Conservation (phyloP, 2,113 vertebrate genomes). For the Oceanites oceanicus region DNA sequence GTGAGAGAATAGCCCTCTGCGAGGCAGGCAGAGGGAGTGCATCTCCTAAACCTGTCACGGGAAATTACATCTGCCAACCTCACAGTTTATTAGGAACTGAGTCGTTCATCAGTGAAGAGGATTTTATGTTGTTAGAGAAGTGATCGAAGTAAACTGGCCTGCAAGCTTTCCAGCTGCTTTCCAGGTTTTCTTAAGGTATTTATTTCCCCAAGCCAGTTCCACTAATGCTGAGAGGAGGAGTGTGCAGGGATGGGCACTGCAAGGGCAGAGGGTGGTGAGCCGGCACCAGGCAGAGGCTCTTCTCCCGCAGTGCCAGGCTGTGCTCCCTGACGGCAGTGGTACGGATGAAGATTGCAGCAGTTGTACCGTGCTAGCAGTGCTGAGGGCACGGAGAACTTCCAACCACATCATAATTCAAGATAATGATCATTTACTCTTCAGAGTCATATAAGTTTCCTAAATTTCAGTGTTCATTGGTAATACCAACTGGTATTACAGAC, state of each 20-base stretch:
- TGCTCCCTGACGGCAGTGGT: accelerated
- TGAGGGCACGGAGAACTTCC: neutral
- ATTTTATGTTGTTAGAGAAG: neutral
- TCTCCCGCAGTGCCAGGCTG: neutral
- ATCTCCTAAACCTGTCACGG: accelerated
- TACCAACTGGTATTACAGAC: neutral
- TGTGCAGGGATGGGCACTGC: neutral
- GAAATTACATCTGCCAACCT: neutral
- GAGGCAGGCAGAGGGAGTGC: neutral
- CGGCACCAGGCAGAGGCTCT: neutral
- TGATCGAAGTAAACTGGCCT: neutral
- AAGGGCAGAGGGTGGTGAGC: neutral
- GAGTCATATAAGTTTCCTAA: neutral
- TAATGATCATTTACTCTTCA: neutral
- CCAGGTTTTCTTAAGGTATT: neutral
- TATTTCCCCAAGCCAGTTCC: neutral
- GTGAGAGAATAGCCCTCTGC: neutral
- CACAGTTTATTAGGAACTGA: neutral
- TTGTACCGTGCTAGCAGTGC: neutral
- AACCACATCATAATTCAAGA: neutral
- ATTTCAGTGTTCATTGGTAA: neutral
- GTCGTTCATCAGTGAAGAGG: neutral
- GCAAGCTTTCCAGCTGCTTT: neutral
- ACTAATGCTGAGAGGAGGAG: neutral
- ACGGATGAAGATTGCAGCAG: neutral